Percentiles rank a stretch among this genome's conserved stretches.
Evolutionary conservation across 1,140 invertebrate genomes (phyloP).

Genomic region (Brachionus asplanchnoidis): DNA sequence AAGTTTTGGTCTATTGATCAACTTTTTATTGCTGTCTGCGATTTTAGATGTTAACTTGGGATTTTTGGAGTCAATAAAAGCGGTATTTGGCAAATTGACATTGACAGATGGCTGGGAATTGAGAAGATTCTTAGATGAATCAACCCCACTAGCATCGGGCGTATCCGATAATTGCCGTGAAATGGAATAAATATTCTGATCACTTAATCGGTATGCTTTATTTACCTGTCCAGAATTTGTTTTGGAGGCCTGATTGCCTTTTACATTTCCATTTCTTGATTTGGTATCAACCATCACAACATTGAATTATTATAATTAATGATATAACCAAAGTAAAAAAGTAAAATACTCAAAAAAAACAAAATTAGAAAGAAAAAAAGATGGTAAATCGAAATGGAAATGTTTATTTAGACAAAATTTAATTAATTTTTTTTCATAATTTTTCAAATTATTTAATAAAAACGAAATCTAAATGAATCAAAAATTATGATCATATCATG

Average conservation of each 20-base stretch:
- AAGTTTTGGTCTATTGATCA: constrained; percentile 5
- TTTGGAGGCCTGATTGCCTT: background rate
- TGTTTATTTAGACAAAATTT: constrained; percentile 29
- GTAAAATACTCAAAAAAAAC: background rate
- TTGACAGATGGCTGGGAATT: background rate
- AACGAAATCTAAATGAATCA: background rate
- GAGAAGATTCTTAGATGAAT: constrained; percentile 14
- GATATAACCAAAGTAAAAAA: constrained; percentile 3
- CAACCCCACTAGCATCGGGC: background rate
- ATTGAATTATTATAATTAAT: background rate
- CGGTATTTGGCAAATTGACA: constrained; percentile 1
- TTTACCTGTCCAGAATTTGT: background rate
- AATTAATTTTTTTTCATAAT: constrained; percentile 32
- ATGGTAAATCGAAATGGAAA: background rate
- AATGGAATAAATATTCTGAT: background rate
- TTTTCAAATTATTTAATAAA: background rate
- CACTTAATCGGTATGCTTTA: background rate
- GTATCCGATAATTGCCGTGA: background rate
- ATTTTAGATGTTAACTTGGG: background rate
- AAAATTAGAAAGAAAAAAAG: background rate
- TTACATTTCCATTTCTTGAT: background rate
- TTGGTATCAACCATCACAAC: constrained; percentile 11
- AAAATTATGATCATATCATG: background rate
- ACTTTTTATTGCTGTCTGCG: constrained; percentile 6
- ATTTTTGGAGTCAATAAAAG: background rate